Base-by-base conservation (phyloP, 1,140 invertebrate species). In the Aporrectodea caliginosa region DNA sequence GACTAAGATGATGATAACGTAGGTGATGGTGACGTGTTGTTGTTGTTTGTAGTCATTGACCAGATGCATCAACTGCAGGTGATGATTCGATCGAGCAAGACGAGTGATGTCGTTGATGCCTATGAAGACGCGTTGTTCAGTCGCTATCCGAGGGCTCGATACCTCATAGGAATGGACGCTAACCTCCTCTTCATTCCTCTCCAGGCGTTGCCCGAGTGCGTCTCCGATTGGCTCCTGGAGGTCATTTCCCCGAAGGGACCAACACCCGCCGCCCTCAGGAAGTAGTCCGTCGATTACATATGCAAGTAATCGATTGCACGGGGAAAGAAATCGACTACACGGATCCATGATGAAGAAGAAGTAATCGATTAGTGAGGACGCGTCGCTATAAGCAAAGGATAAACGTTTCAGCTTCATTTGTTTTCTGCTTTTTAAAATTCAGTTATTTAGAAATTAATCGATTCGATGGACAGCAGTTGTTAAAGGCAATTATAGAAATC, bases 61-160 rank as follows among this genome's bases (percentile, higher is more conserved):
- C n/a, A 72, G 70, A 6, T 72, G 70, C 70, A 29, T 72, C n/a
- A 72, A 27, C 27, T 77, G n/a, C 29, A 31, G 1, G 33, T 73
- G 30, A 78, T 32, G 27, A 2, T 16, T 22, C 1, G n/a, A 35
- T 76, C 43, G 58, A 68, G 74, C 31, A 34, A 77, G 27, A 79
- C 74, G 1, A 30, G 31, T 30, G 31, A 35, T 16, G 78, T 79
- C 27, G 78, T 79, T 0, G 78, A 79, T n/a, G 78, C 78, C 0
- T 79, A 79, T n/a, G 73, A 75, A 27, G 43, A 58, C 6, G 43
- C 43, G 6, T 22, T 58, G 43, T 22, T 58, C 43, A n/a, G 70
- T 27, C 70, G 70, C 70, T 72, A 29, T n/a, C 70, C 70, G n/a
- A 27, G 70, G 14, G 70, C 70, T 29, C 70, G 70, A 2, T 72